A percentile compares a stretch with the other conserved stretches of the same genome.
phyloP scores from a whole-genome alignment of 2,797 vertebrate genomes.

The Smutsia gigantea region DNA sequence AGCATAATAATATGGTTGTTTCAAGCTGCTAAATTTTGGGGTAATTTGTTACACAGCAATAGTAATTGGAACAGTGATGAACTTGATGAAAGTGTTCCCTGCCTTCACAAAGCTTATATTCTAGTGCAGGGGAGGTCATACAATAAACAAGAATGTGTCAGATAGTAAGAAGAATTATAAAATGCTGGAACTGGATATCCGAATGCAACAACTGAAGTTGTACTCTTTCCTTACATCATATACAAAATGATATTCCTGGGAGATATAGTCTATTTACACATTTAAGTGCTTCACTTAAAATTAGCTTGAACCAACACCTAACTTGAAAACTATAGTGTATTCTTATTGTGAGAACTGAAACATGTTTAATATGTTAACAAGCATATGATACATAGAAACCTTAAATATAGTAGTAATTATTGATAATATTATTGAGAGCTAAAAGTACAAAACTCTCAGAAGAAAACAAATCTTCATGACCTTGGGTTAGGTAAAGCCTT shows the following conservation, averaged over 20 bases:
- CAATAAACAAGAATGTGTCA: not conserved
- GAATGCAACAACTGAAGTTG: not conserved
- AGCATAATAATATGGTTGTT: not conserved
- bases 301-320: not conserved
- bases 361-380: constrained; percentile 20
- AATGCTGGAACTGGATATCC: not conserved
- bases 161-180: not conserved
- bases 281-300: constrained; percentile 30
- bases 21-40: not conserved
- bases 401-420: constrained; percentile 33
- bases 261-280: not conserved
- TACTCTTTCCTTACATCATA: not conserved
- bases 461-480: constrained; percentile 43
- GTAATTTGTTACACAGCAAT: not conserved
- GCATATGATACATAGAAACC: not conserved
- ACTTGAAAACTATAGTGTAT: not conserved
- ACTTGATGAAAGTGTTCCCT: not conserved
- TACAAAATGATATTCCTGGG: not conserved
- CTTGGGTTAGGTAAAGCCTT: not conserved
- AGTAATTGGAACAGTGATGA: constrained; percentile 14
- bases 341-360: not conserved
- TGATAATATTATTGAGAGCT: not conserved
- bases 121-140: not conserved
- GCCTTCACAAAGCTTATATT: not conserved
- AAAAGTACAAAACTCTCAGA: constrained; percentile 20